A percentile compares a stretch with the other conserved stretches of the same genome.
phyloP scores from a whole-genome alignment of 2,113 vertebrate genomes.

The Glareola pratincola region DNA sequence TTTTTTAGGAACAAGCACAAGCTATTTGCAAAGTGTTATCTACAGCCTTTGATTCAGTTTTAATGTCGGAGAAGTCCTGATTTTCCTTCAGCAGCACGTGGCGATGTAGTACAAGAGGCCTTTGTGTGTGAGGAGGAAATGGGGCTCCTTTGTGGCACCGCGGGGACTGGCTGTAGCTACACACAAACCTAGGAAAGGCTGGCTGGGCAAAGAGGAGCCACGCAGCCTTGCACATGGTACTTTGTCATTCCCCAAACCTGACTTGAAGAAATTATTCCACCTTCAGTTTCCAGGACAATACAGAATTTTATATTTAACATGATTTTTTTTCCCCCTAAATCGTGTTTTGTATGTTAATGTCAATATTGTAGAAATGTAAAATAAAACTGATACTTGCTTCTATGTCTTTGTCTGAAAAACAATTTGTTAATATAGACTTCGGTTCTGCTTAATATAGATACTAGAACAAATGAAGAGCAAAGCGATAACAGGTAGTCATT shows the following conservation, averaged over 20 bases:
- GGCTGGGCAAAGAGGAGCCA: neutral
- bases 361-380: conserved; percentile 33
- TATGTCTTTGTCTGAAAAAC: neutral
- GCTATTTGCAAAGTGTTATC: conserved; percentile 95
- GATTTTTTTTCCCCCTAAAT: neutral
- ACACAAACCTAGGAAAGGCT: neutral
- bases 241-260: neutral
- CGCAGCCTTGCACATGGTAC: neutral
- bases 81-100: neutral
- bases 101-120: neutral
- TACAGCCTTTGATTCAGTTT: conserved; percentile 88
- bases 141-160: neutral
- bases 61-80: conserved; percentile 90
- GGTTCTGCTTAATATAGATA: neutral
- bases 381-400: conserved; percentile 30
- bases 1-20: conserved; percentile 89
- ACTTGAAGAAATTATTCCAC: neutral
- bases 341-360: conserved; percentile 17
- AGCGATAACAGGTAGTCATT: neutral
- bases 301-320: conserved; percentile 28
- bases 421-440: neutral
- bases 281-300: neutral
- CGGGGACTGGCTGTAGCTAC: neutral
- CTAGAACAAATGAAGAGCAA: neutral
- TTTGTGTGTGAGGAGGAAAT: neutral